Conservation (phyloP, 2,113 vertebrate species). For the Syngnathus typhle region DNA sequence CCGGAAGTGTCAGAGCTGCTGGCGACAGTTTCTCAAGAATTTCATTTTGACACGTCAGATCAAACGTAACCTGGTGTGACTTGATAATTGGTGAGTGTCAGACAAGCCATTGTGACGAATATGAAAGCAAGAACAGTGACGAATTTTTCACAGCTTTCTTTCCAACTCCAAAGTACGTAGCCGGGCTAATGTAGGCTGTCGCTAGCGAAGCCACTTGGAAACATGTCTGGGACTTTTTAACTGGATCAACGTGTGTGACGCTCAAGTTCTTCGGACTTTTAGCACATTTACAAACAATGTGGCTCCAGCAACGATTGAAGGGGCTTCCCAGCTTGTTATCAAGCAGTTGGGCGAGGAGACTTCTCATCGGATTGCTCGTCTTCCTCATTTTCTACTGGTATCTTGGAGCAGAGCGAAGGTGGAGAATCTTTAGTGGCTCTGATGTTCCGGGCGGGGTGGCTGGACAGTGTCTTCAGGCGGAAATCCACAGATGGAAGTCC, state of each 20-base stretch:
- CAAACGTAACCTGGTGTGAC: neutral
- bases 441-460: conserved; percentile 65
- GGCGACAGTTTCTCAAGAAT: neutral
- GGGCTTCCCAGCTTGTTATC: conserved; percentile 89
- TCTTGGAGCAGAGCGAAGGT: conserved; percentile 68
- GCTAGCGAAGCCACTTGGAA: neutral
- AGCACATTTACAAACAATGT: conserved; percentile 53
- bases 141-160: neutral
- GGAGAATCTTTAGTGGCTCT: conserved; percentile 63
- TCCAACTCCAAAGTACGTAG: conserved; percentile 2
- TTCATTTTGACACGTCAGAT: neutral
- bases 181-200: conserved; percentile 23
- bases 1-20: conserved; percentile 17
- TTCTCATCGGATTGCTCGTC: conserved; percentile 76
- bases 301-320: conserved; percentile 92
- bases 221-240: conserved; percentile 8
- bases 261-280: neutral
- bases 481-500: conserved; percentile 76
- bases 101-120: neutral
- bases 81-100: neutral
- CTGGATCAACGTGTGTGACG: conserved; percentile 1
- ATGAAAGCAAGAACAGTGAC: conserved; percentile 12
- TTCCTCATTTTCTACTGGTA: conserved; percentile 85
- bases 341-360: conserved; percentile 87
- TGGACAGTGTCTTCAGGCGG: conserved; percentile 76